These are phyloP conservation scores for Pissodes strobi DNA, from an alignment of 1,140 invertebrate genomes.

Conservation along the genomic window DNA sequence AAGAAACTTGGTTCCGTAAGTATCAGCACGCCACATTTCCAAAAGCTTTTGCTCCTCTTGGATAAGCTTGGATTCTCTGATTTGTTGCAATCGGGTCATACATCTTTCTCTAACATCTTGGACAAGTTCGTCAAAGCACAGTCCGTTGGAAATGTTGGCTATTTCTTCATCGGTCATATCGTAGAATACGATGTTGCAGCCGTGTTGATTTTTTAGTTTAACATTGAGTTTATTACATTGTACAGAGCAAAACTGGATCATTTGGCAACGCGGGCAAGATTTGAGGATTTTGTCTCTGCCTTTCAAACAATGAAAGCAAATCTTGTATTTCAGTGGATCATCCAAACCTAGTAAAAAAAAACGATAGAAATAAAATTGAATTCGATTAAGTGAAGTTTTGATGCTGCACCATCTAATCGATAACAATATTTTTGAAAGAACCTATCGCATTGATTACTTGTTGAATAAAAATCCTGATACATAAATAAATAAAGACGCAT, in stretches of 20 bases:
- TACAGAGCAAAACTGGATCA: slow-evolving; percentile 46
- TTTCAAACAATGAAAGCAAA: slow-evolving; percentile 46
- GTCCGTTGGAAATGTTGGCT: neutral
- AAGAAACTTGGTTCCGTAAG: slow-evolving; percentile 26
- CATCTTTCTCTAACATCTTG: neutral
- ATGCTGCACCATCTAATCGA: no score
- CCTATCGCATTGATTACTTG: no score
- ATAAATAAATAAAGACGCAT: no score
- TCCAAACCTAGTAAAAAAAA: slow-evolving; percentile 13
- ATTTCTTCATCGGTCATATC: neutral
- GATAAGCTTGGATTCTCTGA: neutral
- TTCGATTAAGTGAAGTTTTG: no score
- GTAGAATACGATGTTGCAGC: slow-evolving; percentile 43
- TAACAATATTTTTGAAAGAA: no score
- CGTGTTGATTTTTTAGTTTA: slow-evolving; percentile 33
- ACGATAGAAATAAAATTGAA: no score
- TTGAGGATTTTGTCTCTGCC: slow-evolving; percentile 35
- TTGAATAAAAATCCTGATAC: no score
- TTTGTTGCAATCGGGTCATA: neutral
- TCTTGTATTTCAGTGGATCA: slow-evolving; percentile 39
- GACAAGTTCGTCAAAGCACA: neutral
- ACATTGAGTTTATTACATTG: slow-evolving; percentile 43
- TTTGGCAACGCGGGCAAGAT: slow-evolving; percentile 42
- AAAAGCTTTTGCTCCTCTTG: slow-evolving; percentile 16
- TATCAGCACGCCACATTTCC: slow-evolving; percentile 20